Conservation (phyloP, 2,113 vertebrate species). For the Platycercus adscitus region DNA sequence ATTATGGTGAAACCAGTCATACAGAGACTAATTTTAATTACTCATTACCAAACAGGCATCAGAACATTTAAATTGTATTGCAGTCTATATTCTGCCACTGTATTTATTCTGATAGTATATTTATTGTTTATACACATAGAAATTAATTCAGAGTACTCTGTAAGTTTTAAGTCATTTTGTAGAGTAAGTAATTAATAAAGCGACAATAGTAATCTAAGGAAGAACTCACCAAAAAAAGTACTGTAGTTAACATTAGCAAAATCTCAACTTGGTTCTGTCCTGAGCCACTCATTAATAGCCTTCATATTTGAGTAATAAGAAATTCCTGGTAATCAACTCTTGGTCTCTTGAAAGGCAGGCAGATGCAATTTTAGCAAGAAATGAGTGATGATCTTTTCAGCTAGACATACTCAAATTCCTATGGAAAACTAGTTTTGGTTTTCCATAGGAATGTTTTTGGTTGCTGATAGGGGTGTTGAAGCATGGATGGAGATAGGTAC, state of each 20-base stretch:
- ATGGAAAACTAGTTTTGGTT: background rate
- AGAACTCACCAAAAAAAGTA: background rate
- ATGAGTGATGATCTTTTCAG: background rate
- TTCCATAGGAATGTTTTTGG: background rate
- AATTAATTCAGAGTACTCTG: background rate
- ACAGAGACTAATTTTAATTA: background rate
- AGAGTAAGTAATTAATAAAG: background rate
- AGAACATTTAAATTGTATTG: background rate
- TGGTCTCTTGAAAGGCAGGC: background rate
- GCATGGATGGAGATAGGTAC: fast-evolving
- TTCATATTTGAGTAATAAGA: background rate
- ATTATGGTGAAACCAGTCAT: background rate
- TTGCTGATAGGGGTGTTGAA: background rate
- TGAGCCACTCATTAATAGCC: background rate
- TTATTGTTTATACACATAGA: background rate
- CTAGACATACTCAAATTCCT: background rate
- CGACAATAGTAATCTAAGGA: background rate
- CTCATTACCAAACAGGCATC: background rate
- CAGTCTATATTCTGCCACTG: background rate
- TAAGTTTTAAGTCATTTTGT: background rate
- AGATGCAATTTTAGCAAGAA: background rate
- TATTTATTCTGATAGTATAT: background rate
- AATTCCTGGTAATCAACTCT: background rate
- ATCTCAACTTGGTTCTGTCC: background rate
- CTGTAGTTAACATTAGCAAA: background rate